Percentiles rank a stretch among this genome's conserved stretches.
Conservation (phyloP, 1,140 invertebrate genomes). For the Drosophila truncata region DNA sequence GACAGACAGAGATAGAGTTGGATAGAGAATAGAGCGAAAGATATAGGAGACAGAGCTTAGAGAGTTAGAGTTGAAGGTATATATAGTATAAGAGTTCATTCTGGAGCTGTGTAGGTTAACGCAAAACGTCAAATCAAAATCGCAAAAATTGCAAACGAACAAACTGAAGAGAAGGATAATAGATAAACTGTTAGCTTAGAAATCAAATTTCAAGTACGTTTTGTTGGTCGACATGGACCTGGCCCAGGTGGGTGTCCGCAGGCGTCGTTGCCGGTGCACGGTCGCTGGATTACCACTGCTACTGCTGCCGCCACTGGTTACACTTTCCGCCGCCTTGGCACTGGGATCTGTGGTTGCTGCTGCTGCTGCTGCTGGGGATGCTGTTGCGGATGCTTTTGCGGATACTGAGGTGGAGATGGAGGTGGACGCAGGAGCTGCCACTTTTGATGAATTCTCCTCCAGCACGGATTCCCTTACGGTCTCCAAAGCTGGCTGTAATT, state of each 20-base stretch:
- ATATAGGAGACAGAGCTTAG: slow-evolving; percentile 43
- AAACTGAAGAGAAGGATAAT: slow-evolving; percentile 56
- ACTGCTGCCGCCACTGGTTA: slow-evolving; percentile 64
- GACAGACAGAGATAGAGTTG: slow-evolving; percentile 48
- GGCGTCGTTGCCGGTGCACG: slow-evolving; percentile 87
- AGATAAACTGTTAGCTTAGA: slow-evolving; percentile 52
- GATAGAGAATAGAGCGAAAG: slow-evolving; percentile 35
- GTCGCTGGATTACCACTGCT: slow-evolving; percentile 85
- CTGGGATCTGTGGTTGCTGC: slow-evolving; percentile 17
- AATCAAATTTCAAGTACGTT: slow-evolving; percentile 81
- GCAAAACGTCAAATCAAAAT: slow-evolving; percentile 61
- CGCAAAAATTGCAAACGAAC: slow-evolving; percentile 26
- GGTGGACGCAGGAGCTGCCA: slow-evolving; percentile 6
- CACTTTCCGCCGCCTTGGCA: slow-evolving; percentile 58
- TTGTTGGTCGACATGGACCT: slow-evolving; percentile 87
- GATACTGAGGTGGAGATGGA: neutral
- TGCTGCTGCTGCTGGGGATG: neutral
- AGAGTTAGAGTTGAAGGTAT: slow-evolving; percentile 32
- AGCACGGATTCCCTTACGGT: slow-evolving; percentile 51
- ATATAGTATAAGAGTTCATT: slow-evolving; percentile 20
- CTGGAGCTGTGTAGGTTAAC: slow-evolving; percentile 66
- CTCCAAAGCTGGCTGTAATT: slow-evolving; percentile 32
- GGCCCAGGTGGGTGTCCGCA: slow-evolving; percentile 91
- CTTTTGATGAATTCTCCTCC: slow-evolving; percentile 33
- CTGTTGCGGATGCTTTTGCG: neutral